phyloP scores from a whole-genome alignment of 2,797 vertebrate species.

The Acridotheres tristis region DNA sequence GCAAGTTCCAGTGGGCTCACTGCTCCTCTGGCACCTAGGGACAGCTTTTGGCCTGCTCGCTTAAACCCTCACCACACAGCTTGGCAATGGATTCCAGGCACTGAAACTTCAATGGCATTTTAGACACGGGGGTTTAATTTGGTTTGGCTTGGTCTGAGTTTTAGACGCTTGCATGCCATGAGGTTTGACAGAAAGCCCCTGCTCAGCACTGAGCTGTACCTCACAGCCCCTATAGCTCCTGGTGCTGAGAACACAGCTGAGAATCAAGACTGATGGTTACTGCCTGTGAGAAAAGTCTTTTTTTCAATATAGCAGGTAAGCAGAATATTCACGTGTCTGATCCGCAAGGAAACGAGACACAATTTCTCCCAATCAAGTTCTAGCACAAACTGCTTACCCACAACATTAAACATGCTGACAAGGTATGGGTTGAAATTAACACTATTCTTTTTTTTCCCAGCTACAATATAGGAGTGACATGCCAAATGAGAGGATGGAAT shows the following conservation, averaged over 20 bases:
- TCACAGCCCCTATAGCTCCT: neutral
- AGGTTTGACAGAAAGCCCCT: neutral
- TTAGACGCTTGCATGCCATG: neutral
- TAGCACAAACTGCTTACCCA: neutral
- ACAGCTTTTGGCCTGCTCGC: neutral
- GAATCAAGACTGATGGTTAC: neutral
- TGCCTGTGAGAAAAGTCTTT: neutral
- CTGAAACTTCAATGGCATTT: neutral
- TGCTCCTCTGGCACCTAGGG: neutral
- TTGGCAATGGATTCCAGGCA: neutral
- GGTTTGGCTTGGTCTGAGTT: neutral
- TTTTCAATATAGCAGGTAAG: neutral
- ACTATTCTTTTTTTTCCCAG: neutral
- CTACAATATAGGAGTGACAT: neutral
- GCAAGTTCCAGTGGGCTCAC: neutral
- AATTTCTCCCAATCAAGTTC: neutral
- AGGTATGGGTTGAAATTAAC: neutral
- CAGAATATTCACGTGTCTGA: neutral
- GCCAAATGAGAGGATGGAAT: conserved; percentile 4
- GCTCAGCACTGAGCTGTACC: neutral
- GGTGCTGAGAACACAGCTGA: neutral
- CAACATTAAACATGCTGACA: neutral
- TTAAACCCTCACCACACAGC: neutral
- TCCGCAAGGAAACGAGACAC: neutral
- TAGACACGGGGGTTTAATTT: neutral